Evolutionary conservation across 2,888 invertebrate genomes (phyloP).

Genomic region (Acleris laterana): DNA sequence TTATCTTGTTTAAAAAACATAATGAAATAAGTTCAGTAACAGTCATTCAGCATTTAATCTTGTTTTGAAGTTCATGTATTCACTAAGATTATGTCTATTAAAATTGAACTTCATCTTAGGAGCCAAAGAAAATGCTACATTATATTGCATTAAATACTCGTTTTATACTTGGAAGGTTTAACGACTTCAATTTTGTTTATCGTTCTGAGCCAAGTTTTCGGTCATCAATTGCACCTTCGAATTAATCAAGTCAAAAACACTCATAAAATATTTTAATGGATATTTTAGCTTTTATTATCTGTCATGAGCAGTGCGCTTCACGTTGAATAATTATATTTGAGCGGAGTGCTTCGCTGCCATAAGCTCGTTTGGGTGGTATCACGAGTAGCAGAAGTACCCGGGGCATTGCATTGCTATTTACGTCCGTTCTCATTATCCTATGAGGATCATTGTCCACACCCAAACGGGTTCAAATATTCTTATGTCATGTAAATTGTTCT

Average conservation of each 20-base stretch:
- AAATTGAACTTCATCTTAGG: too few relatives aligned
- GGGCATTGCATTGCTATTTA: slow-evolving; percentile 10
- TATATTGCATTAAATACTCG: too few relatives aligned
- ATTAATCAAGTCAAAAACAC: slow-evolving; percentile 17
- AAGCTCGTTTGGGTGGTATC: slow-evolving; percentile 20
- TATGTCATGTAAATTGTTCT: neutral
- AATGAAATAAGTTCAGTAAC: too few relatives aligned
- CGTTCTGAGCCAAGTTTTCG: too few relatives aligned
- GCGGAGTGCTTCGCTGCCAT: slow-evolving; percentile 16
- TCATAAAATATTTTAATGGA: slow-evolving; percentile 25
- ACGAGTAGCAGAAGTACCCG: slow-evolving; percentile 9
- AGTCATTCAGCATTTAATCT: too few relatives aligned
- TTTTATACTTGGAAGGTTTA: too few relatives aligned
- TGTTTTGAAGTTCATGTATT: too few relatives aligned
- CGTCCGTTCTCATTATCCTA: slow-evolving; percentile 3
- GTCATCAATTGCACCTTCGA: neutral
- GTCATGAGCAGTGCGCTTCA: slow-evolving; percentile 29
- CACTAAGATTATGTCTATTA: too few relatives aligned
- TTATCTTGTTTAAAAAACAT: too few relatives aligned
- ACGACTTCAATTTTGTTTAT: too few relatives aligned
- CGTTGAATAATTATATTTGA: slow-evolving; percentile 33
- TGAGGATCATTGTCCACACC: slow-evolving; percentile 6
- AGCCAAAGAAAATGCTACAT: too few relatives aligned
- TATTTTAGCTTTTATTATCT: slow-evolving; percentile 30
- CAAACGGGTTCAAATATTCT: neutral